phyloP scores from a whole-genome alignment of 2,888 invertebrate genomes.

The Marasmarcha lunaedactyla region DNA sequence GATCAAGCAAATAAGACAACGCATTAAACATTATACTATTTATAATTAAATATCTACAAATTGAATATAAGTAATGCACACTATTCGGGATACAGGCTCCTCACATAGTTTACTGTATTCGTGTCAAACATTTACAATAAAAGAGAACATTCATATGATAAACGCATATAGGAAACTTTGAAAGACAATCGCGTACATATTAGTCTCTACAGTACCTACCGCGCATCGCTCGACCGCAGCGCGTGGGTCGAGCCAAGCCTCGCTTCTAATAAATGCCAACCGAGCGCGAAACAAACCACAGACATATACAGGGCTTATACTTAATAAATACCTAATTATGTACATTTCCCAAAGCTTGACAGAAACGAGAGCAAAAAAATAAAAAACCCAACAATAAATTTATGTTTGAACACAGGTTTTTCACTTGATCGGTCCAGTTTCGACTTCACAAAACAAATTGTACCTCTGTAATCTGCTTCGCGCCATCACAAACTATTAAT shows the following conservation, averaged over 20 bases:
- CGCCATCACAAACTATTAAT: constrained; percentile 33
- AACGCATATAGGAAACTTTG: constrained; percentile 67
- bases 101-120: constrained; percentile 38
- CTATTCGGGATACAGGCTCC: constrained; percentile 50
- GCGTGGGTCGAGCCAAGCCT: constrained; percentile 3
- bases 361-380: constrained; percentile 6
- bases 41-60: constrained; percentile 71
- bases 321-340: constrained; percentile 59
- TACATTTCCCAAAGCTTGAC: constrained; percentile 30
- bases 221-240: constrained; percentile 9
- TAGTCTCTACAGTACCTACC: constrained; percentile 26
- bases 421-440: neutral
- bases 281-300: constrained; percentile 63
- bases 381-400: constrained; percentile 15
- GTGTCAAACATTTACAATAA: constrained; percentile 65
- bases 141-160: constrained; percentile 65
- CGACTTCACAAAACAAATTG: constrained; percentile 3
- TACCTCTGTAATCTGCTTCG: constrained; percentile 55
- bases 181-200: constrained; percentile 34
- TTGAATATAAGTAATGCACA: constrained; percentile 63
- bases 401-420: neutral
- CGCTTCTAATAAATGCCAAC: constrained; percentile 14
- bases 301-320: constrained; percentile 45
- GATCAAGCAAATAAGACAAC: constrained; percentile 62
- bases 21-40: constrained; percentile 67